phyloP scores from a whole-genome alignment of 2,113 vertebrate genomes.

The Polyodon spathula region DNA sequence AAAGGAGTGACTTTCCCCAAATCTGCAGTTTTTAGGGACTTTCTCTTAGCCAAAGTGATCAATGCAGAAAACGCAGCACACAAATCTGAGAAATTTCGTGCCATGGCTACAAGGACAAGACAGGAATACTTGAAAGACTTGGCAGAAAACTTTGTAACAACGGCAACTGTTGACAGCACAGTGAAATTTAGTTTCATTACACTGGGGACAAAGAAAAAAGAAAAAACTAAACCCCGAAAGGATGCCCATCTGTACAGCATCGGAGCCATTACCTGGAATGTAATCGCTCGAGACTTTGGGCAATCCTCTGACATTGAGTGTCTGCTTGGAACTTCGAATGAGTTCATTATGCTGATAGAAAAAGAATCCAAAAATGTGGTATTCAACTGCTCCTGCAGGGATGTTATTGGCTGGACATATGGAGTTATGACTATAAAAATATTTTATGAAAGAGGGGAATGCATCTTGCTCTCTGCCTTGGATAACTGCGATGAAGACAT shows the following conservation, averaged over 20 bases:
- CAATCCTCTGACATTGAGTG: constrained; percentile 81
- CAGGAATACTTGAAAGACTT: constrained; percentile 95
- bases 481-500: constrained; percentile 80
- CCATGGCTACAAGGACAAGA: constrained; percentile 90
- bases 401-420: constrained; percentile 95
- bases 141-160: constrained; percentile 91
- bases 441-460: constrained; percentile 94
- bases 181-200: constrained; percentile 97
- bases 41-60: constrained; percentile 94
- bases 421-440: constrained; percentile 84
- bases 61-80: constrained; percentile 94
- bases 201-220: constrained; percentile 90
- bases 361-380: constrained; percentile 89
- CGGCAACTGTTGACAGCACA: constrained; percentile 77
- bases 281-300: constrained; percentile 80
- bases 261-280: constrained; percentile 86
- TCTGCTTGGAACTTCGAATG: constrained; percentile 87
- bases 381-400: constrained; percentile 95
- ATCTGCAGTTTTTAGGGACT: constrained; percentile 96
- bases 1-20: constrained; percentile 96
- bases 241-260: constrained; percentile 80
- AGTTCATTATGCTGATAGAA: constrained; percentile 89
- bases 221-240: constrained; percentile 78
- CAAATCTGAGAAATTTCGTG: constrained; percentile 91
- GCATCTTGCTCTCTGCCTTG: constrained; percentile 76